Evolutionary conservation across 2,888 invertebrate species (phyloP), one percentile per base, ranked within the genome.

Genomic region (Sminthurinus aureus): DNA sequence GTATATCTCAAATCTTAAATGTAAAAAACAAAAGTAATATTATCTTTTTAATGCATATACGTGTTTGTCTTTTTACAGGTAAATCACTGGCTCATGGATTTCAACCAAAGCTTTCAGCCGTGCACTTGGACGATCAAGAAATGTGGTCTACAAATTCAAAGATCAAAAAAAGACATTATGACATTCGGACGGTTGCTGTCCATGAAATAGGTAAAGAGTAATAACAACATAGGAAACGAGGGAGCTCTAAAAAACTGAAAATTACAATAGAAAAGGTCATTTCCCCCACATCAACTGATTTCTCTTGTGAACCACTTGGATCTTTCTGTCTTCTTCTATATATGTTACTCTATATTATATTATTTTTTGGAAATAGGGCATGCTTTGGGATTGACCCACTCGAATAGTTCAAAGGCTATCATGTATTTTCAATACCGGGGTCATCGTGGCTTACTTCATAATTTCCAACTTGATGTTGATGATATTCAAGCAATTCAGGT

Each of bases 81-180:
- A 96, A 96, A 88, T 98, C 97, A 84, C 92, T 98, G 85, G 98
- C 98, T n/a, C 98, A 98, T 90, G 98, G 98, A 69, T 98, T 96
- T 91, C 98, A 98, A 91, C 98, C 98, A 0, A 95, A 95, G 18
- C 73, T 84, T 80, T 85, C 86, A 8, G 79, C 83, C 51, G 84
- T 86, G 38, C 85, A 87, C 79, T 84, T 86, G 64, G 85, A 87
- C 51, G 76, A 84, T n/a, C 79, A 78, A 4, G 73, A 85, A 24
- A 66, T 26, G 0, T 87, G 87, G 87, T 81, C 86, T 8, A 77
- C 84, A 0, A 77, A 69, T 3, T 76, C 38, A 50, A n/a, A n/a
- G n/a, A 13, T 52, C 13, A 82, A 75, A 58, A 66, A 76, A 50
- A 13, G 64, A 12, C 76, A 67, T 24, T 76, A 50, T 82, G 52